A percentile compares a stretch with the other conserved stretches of the same genome.
These are phyloP conservation scores for Burhinus oedicnemus DNA, from an alignment of 2,113 vertebrate species.

Conservation along the genomic window DNA sequence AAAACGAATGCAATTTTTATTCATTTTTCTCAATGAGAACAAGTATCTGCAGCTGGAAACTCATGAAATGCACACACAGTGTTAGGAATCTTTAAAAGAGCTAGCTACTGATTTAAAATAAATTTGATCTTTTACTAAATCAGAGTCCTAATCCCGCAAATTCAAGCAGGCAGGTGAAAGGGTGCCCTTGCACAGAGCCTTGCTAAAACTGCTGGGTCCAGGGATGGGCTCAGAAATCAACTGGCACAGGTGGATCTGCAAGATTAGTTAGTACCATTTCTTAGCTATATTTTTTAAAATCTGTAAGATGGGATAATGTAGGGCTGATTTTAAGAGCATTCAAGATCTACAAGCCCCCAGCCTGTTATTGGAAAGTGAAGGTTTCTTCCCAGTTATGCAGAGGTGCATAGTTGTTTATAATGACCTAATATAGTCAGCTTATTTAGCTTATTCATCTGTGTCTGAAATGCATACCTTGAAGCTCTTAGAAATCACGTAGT, in stretches of 20 bases:
- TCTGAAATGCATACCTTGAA: background rate
- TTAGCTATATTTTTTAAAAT: background rate
- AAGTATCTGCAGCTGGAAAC: conserved; percentile 41
- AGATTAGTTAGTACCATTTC: background rate
- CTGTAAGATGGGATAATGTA: background rate
- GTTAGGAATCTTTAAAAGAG: conserved; percentile 5
- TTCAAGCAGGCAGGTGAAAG: background rate
- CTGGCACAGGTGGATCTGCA: background rate
- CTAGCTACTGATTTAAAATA: background rate
- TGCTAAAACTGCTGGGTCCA: background rate
- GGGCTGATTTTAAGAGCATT: background rate
- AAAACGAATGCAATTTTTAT: background rate
- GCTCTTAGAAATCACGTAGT: background rate
- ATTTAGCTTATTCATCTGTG: conserved; percentile 3
- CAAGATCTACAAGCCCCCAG: background rate
- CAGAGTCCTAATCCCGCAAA: background rate
- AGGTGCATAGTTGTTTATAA: background rate
- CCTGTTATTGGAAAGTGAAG: background rate
- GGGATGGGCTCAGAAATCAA: background rate
- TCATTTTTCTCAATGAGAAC: conserved; percentile 24
- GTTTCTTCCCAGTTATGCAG: background rate
- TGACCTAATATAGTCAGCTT: background rate
- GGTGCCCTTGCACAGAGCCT: background rate
- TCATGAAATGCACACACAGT: background rate
- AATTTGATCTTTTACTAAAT: background rate